These are phyloP conservation scores for Phengaris alcon DNA, from an alignment of 2,888 invertebrate genomes.

Conservation along the genomic window DNA sequence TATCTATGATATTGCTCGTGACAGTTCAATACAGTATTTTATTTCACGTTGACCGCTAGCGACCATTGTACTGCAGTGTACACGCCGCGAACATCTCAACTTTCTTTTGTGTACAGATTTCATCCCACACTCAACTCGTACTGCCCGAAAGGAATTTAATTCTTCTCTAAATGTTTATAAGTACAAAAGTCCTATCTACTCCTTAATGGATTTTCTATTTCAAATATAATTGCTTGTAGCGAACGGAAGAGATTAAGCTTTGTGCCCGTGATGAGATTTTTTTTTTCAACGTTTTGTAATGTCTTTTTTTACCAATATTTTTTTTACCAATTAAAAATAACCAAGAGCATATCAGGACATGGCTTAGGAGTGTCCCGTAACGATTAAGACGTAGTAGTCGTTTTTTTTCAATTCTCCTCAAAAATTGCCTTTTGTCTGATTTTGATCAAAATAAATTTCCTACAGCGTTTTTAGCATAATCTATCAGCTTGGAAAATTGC, in stretches of 20 bases:
- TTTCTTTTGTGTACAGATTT: constrained; percentile 12
- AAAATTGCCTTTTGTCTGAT: too few relatives aligned
- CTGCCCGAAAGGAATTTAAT: constrained; percentile 26
- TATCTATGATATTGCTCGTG: background rate
- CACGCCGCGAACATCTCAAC: background rate
- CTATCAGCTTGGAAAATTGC: too few relatives aligned
- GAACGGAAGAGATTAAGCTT: background rate
- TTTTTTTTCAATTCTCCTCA: too few relatives aligned
- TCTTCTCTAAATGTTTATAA: constrained; percentile 20
- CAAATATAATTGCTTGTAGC: constrained; percentile 22
- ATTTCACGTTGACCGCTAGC: background rate
- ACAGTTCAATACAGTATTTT: background rate
- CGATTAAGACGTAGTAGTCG: too few relatives aligned
- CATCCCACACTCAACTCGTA: background rate
- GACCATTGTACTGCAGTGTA: background rate
- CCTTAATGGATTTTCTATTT: constrained; percentile 25
- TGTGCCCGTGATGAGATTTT: background rate
- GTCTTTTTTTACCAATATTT: background rate
- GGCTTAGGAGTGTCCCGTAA: too few relatives aligned
- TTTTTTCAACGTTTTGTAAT: background rate
- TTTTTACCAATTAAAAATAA: background rate
- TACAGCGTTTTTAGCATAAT: too few relatives aligned
- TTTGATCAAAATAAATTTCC: too few relatives aligned
- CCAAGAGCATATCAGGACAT: too few relatives aligned
- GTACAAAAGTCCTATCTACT: background rate